These are phyloP conservation scores for Ptilorrhoa leucosticta DNA, from an alignment of 2,113 vertebrate species.

Conservation along the genomic window DNA sequence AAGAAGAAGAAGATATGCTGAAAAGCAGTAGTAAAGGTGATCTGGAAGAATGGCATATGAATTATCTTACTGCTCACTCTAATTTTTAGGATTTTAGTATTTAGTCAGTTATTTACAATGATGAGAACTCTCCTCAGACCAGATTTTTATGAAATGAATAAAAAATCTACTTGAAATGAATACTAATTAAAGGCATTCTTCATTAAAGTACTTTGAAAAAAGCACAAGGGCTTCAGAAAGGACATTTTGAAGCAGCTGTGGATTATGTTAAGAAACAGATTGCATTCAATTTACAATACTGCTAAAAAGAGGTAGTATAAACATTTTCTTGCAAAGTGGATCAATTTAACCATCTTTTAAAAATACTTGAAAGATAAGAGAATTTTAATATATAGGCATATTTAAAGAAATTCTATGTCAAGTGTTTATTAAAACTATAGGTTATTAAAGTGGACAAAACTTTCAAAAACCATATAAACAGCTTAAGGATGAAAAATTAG, in stretches of 20 bases:
- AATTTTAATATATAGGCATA: background rate
- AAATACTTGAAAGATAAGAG: background rate
- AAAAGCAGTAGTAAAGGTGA: background rate
- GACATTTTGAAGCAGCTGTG: conserved; percentile 12
- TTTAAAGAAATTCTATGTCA: background rate
- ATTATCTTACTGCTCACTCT: background rate
- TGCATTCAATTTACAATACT: background rate
- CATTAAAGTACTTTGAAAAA: background rate
- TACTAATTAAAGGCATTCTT: conserved; percentile 18
- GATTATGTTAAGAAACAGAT: conserved; percentile 5
- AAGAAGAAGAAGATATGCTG: background rate
- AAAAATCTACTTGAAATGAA: conserved; percentile 9
- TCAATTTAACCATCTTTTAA: background rate
- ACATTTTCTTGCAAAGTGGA: background rate
- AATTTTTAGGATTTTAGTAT: background rate
- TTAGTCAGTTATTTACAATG: background rate
- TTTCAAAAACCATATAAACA: background rate
- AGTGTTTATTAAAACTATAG: background rate
- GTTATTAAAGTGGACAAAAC: background rate
- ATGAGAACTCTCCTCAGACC: background rate
- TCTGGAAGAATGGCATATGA: background rate
- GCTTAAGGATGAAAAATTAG: background rate
- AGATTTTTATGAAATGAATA: conserved; percentile 13
- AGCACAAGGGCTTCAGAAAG: background rate
- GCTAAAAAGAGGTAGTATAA: conserved; percentile 5